Evolutionary conservation across 2,113 vertebrate genomes (phyloP).

Genomic region (Tilapia sparmanii): DNA sequence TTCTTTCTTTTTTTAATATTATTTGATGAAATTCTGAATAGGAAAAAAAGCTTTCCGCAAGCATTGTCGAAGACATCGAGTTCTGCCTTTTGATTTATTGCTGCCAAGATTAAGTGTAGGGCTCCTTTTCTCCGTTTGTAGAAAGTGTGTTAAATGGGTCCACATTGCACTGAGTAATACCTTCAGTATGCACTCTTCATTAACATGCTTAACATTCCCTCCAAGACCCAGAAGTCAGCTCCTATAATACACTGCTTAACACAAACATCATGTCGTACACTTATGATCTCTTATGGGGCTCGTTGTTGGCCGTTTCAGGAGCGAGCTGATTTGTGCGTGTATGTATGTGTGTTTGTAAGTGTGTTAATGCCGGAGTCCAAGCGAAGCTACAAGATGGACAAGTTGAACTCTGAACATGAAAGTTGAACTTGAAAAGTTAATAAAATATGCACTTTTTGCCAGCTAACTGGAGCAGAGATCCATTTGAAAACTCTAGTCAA

Average conservation of each 20-base stretch:
- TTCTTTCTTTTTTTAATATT: background rate
- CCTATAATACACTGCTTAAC: conserved; percentile 47
- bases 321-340: background rate
- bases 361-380: background rate
- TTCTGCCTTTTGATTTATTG: conserved; percentile 13
- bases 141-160: conserved; percentile 49
- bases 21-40: background rate
- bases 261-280: conserved; percentile 57
- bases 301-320: conserved; percentile 33
- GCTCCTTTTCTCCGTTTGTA: conserved; percentile 8
- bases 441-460: background rate
- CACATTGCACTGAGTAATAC: conserved; percentile 44
- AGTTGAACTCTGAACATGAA: background rate
- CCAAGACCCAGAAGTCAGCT: conserved; percentile 47
- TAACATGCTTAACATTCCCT: conserved; percentile 60
- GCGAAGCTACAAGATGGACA: background rate
- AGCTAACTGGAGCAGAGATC: background rate
- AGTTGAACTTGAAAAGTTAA: background rate
- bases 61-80: background rate
- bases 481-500: background rate
- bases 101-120: background rate
- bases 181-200: conserved; percentile 57
- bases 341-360: background rate
- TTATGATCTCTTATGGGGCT: conserved; percentile 36
- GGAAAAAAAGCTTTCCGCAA: background rate